Conservation (phyloP, 2,113 vertebrate species). For the Calonectris borealis region DNA sequence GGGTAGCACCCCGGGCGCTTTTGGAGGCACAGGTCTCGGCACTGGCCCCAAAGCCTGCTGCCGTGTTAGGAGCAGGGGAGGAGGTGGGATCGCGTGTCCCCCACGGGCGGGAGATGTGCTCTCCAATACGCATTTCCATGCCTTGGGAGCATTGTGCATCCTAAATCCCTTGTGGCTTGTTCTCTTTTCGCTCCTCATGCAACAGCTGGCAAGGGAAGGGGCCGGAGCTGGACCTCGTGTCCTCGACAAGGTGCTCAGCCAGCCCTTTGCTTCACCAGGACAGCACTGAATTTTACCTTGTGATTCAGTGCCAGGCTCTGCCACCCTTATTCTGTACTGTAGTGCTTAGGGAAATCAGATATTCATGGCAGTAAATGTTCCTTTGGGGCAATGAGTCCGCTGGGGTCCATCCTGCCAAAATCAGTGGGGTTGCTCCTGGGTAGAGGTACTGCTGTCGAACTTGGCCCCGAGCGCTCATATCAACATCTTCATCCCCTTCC, state of each 20-base stretch:
- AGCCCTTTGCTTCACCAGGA: not conserved
- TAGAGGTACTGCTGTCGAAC: not conserved
- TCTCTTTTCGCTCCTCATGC: not conserved
- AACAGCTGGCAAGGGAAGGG: not conserved
- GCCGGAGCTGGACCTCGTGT: not conserved
- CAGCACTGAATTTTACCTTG: not conserved
- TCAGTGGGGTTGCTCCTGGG: not conserved
- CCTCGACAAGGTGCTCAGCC: not conserved
- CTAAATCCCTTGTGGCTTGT: not conserved
- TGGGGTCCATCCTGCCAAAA: not conserved
- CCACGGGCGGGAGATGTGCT: not conserved
- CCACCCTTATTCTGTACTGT: not conserved
- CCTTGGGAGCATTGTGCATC: not conserved
- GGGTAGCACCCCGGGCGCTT: not conserved
- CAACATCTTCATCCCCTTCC: not conserved
- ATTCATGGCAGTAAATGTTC: not conserved
- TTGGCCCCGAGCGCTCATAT: fast-evolving
- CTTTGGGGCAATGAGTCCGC: not conserved
- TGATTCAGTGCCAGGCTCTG: not conserved
- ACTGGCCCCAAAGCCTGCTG: not conserved
- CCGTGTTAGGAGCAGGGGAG: fast-evolving
- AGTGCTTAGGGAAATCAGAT: not conserved
- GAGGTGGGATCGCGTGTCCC: not conserved
- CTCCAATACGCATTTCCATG: not conserved
- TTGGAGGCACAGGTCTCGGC: not conserved